Base-by-base conservation (phyloP, 1,140 invertebrate species). In the Vanessa tameamea region DNA sequence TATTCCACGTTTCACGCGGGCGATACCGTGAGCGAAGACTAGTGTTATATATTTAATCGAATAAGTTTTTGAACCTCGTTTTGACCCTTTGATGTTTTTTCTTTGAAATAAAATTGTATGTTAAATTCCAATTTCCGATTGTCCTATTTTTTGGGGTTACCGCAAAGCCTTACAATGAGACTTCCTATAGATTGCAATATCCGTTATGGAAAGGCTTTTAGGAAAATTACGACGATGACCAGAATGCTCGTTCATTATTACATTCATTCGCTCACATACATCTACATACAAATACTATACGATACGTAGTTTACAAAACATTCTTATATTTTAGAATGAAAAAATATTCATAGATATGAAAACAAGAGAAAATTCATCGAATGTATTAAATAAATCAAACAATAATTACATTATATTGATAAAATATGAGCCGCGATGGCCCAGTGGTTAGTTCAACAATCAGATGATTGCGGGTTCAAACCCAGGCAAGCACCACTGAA, bases 191-290 rank as follows among this genome's bases (percentile, higher is more conserved):
- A 82, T 82, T 81, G 79, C 81, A 88, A 87, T 88, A 84, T 87
- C 87, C 87, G 85, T 76, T 74, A 76, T 79, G 68, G 71, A 67
- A 83, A 85, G 69, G 80, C 87, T 88, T 88, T 88, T 82, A 88
- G 76, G 26, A 59, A 74, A 79, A 83, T 86, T 79, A 72, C 75
- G 64, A 64, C 63, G 70, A 70, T 81, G 73, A 78, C 78, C 82
- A 64, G 51, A 78, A 47, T 64, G 82, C 80, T 85, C 76, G 72
- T 69, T 84, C 81, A 84, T 72, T 72, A 76, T 72, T 65, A 69
- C 47, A 23, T 71, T 64, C 63, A 65, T 73, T 37, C 9, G 20
- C 43, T 47, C 59, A 61, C 15, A 43, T 43, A 43, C 37, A 43
- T 31, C 3, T 31, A 31, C 26, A 31, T 31, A 31, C 26, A 31